phyloP scores from a whole-genome alignment of 2,113 vertebrate species.

The Sapayoa aenigma region DNA sequence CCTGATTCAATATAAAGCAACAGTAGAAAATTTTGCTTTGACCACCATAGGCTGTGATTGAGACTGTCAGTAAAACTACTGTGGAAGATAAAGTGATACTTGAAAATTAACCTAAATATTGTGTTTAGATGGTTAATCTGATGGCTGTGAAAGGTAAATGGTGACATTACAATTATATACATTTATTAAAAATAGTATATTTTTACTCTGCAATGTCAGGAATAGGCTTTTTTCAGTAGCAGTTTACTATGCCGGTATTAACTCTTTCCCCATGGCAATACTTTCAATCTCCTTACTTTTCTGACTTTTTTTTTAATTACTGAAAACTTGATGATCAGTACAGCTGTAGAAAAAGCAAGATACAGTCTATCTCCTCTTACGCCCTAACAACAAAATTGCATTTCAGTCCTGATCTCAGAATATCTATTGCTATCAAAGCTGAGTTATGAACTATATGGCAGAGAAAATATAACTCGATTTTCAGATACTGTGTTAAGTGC shows the following conservation, averaged over 20 bases:
- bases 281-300: neutral
- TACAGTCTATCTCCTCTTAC: neutral
- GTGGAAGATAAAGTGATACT: neutral
- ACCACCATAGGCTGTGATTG: neutral
- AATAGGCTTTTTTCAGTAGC: neutral
- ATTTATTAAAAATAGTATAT: neutral
- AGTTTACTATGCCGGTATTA: neutral
- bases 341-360: neutral
- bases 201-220: neutral
- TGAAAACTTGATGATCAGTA: neutral
- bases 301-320: neutral
- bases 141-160: neutral
- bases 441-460: neutral
- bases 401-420: neutral
- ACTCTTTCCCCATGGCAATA: neutral
- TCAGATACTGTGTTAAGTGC: neutral
- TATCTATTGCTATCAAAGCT: neutral
- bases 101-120: neutral
- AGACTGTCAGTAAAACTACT: neutral
- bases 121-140: neutral
- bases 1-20: neutral
- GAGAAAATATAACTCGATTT: neutral
- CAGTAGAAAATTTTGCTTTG: neutral
- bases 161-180: neutral
- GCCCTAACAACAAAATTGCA: constrained; percentile 8